Evolutionary conservation across 2,888 invertebrate genomes (phyloP), one percentile per base, ranked within the genome.

Genomic region (Monoplex corrugatus): DNA sequence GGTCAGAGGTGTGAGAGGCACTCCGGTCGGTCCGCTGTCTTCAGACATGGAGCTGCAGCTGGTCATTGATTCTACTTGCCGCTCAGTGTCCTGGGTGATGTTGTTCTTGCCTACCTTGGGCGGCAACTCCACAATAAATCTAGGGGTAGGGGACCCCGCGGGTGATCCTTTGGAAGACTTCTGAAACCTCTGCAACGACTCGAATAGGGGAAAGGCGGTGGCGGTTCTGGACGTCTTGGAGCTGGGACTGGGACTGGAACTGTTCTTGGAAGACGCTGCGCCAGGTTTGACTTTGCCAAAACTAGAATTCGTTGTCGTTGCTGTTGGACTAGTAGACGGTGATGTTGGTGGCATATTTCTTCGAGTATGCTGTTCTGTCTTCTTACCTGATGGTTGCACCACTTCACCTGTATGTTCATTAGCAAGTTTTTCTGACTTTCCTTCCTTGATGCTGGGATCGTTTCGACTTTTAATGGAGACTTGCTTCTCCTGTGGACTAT

Each of bases 21-120:
- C 28, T 23, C 57, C 35, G 23, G n/a, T n/a, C 16, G 44, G 45
- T 0, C 43, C 83, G 8, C 50, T 35, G 35, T 83, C 83, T n/a
- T 40, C 63, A n/a, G 83, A 88, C 43, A 44, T 32, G n/a, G 78
- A 87, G 43, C 43, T 80, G 43, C 40, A 80, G 10, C 43, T 32
- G 43, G 35, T 5, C 5, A 40, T 32, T 23, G 78, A 80, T 40
- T 38, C 13, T 19, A 3, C 40, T 35, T 40, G 38, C 43, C 28
- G 78, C 40, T 2, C 19, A 1, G 23, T 43, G 5, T 16, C 32
- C 28, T 43, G 13, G 32, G 13, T 28, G 32, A 35, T 28, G 6
- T 28, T 43, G 28, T 35, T 75, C 38, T 6, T n/a, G 10, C 13
- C 16, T 0, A 43, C 6, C 6, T 80, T 80, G 3, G 40, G 23